Evolutionary conservation across 2,797 vertebrate genomes (phyloP).

Genomic region (Amblyopsis hoosieri): DNA sequence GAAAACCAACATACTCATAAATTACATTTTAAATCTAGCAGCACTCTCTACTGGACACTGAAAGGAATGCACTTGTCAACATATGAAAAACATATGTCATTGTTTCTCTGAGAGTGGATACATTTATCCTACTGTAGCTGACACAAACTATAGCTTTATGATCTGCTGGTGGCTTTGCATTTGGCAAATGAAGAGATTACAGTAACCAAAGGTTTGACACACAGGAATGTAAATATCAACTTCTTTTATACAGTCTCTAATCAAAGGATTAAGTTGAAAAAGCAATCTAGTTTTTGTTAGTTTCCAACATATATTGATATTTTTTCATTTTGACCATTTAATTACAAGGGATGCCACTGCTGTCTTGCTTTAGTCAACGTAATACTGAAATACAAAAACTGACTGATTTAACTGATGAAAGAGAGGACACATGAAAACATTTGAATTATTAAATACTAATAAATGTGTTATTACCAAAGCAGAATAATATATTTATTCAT

Average conservation of each 20-base stretch:
- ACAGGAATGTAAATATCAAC: neutral
- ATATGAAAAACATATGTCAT: neutral
- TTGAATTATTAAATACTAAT: no score
- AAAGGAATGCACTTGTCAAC: neutral
- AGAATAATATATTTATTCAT: no score
- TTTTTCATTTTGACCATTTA: neutral
- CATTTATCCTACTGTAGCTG: constrained; percentile 73
- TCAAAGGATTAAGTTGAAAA: no score
- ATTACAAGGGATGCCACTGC: constrained; percentile 15
- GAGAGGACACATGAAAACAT: no score
- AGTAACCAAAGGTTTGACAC: neutral
- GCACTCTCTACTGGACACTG: constrained; percentile 59
- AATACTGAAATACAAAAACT: no score
- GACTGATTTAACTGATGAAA: no score
- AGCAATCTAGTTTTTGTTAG: no score
- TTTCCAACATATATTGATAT: no score
- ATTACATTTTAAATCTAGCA: constrained; percentile 29
- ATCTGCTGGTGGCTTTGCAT: constrained; percentile 62
- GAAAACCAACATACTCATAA: neutral
- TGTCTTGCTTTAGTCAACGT: constrained; percentile 1
- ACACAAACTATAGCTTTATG: constrained; percentile 70
- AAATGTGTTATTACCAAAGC: no score
- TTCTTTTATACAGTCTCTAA: no score
- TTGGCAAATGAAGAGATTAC: constrained; percentile 61
- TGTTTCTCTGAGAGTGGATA: constrained; percentile 58